Conservation (phyloP, 2,888 invertebrate genomes). For the Ctena decussata region DNA sequence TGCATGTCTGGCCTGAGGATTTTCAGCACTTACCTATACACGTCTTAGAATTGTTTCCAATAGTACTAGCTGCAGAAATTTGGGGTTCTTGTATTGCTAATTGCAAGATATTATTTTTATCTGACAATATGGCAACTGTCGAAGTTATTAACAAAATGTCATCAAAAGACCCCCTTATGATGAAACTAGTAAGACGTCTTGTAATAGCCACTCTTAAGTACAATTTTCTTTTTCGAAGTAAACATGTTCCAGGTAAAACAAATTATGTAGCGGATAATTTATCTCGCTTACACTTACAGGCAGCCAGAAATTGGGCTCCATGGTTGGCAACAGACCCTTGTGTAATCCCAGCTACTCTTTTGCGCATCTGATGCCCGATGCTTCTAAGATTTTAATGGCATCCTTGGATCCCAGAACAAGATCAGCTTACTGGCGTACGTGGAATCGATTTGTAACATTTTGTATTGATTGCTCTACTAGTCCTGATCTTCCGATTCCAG, state of each 20-base stretch:
- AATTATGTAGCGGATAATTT: neutral
- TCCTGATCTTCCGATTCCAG: neutral
- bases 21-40: too few species aligned
- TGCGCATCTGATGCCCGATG: neutral
- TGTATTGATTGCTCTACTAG: neutral
- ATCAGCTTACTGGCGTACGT: too few species aligned
- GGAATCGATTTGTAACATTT: neutral
- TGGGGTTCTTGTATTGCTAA: too few species aligned
- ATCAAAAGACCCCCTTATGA: neutral
- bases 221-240: neutral
- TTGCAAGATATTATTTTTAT: conserved; percentile 45
- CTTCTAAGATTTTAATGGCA: neutral
- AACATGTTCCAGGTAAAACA: neutral
- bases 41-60: too few species aligned
- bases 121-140: conserved; percentile 55
- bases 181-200: too few species aligned
- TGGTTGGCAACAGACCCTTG: neutral
- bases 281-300: neutral
- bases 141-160: neutral
- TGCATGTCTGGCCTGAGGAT: too few species aligned
- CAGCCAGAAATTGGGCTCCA: neutral
- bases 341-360: neutral
- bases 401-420: neutral
- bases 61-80: conserved; percentile 11
- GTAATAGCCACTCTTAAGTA: neutral